Conservation (phyloP, 2,797 vertebrate species). For the Botia almorhae region DNA sequence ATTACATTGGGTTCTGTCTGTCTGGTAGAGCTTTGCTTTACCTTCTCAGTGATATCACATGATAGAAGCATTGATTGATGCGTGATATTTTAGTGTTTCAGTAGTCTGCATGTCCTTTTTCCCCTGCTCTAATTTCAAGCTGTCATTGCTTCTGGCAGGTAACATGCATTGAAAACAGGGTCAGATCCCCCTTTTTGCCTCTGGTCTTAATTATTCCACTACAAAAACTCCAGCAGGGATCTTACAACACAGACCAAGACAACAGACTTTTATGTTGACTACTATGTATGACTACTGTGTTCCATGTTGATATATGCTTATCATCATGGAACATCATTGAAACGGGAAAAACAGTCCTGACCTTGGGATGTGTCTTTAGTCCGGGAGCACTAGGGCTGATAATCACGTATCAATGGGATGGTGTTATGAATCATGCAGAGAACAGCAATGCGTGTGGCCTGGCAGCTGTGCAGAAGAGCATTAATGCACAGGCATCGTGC, state of each 20-base stretch:
- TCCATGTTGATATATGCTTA: slow-evolving; percentile 5
- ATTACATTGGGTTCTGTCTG: slow-evolving; percentile 49
- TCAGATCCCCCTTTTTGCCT: slow-evolving; percentile 36
- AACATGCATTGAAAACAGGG: slow-evolving; percentile 37
- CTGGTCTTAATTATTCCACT: slow-evolving; percentile 55
- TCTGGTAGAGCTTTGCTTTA: slow-evolving; percentile 20
- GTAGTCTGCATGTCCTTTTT: slow-evolving; percentile 4
- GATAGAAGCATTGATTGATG: neutral
- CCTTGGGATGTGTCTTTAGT: slow-evolving; percentile 76
- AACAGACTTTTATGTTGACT: slow-evolving; percentile 59
- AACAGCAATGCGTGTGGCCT: slow-evolving; percentile 38
- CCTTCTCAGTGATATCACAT: slow-evolving; percentile 1
- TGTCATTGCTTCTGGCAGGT: slow-evolving; percentile 36
- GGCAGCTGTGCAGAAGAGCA: slow-evolving; percentile 45
- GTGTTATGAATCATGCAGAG: slow-evolving; percentile 66
- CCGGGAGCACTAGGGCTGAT: slow-evolving; percentile 69
- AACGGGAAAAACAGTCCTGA: slow-evolving; percentile 67
- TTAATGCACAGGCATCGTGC: slow-evolving; percentile 58
- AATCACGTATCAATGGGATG: slow-evolving; percentile 73
- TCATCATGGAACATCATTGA: slow-evolving; percentile 67
- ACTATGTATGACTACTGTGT: slow-evolving; percentile 1
- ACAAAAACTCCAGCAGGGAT: slow-evolving; percentile 48
- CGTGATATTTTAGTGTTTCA: slow-evolving; percentile 5
- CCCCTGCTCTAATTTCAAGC: slow-evolving; percentile 20
- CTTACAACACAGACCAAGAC: slow-evolving; percentile 52